Base-by-base conservation (phyloP, 2,888 invertebrate species). In the Drosophila falleni region DNA sequence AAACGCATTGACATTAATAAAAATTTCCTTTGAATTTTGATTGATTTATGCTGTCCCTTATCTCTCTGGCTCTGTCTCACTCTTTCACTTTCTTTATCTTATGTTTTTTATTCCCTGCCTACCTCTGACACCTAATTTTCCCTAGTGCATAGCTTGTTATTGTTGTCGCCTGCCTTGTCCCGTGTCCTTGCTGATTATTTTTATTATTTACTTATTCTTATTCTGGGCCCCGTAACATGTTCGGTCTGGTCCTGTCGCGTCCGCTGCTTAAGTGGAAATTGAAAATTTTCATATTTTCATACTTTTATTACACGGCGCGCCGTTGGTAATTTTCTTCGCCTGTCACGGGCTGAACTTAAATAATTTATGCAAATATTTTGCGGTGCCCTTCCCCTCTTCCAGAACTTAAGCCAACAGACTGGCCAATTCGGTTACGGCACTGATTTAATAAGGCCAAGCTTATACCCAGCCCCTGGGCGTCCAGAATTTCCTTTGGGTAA, bases 21-120 rank as follows among this genome's bases (percentile, higher is more conserved):
- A 89, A 87, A 89, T 89, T 89, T 89, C 87, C 85, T 81, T 89
- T 89, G 87, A 89, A 89, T 87, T 87, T 87, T 89, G 87, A 89
- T 87, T 87, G 87, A 84, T 88, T 89, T 83, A 88, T 83, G 76
- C 53, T 60, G 33, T 15, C 35, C 29, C 53, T 16, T 2, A 4
- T 13, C 16, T 13, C 9, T 13, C n/a, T 19, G 5, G 2, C 8
- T 10, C 47, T 10, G 3, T 10, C 10, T 19, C 3, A 9, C 2
- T 31, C 29, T 50, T 16, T 16, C 37, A 10, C 29, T 15, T 3
- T 23, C 1, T 23, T 4, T 23, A 23, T 23, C 23, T 23, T 23
- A 2, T 23, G 3, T 23, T 6, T 29, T 29, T 6, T 29, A 29
- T 29, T 29, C 29, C 29, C 29, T 29, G 29, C 6, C 1, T 15